Conservation (phyloP, 2,113 vertebrate genomes). For the Chelonoidis abingdonii region DNA sequence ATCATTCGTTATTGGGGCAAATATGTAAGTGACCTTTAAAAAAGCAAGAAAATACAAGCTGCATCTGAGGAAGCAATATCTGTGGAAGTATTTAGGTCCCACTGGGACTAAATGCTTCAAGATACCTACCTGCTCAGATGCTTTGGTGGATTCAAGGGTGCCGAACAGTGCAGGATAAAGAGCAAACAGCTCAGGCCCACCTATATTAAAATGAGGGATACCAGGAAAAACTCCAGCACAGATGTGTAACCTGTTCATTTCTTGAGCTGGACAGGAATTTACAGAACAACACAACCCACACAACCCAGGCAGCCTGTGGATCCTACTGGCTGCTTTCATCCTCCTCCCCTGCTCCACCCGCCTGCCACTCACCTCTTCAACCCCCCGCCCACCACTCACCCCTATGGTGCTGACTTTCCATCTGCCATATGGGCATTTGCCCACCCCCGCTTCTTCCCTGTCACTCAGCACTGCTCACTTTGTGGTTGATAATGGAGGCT, state of each 20-base stretch:
- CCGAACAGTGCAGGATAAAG: constrained; percentile 23
- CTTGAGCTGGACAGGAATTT: not conserved
- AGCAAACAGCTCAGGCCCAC: too few species aligned
- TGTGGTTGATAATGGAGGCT: too few species aligned
- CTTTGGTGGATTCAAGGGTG: constrained; percentile 27
- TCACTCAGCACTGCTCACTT: too few species aligned
- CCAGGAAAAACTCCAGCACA: too few species aligned
- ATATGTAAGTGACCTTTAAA: not conserved
- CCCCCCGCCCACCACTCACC: too few species aligned
- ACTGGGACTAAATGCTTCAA: not conserved
- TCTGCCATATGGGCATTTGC: too few species aligned
- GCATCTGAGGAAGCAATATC: not conserved
- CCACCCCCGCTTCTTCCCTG: too few species aligned
- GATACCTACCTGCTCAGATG: constrained; percentile 27
- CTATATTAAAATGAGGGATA: too few species aligned
- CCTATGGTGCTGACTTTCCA: too few species aligned
- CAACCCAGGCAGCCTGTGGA: not conserved
- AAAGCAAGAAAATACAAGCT: not conserved
- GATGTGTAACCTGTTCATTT: not conserved
- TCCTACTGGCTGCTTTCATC: not conserved
- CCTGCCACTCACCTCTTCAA: too few species aligned
- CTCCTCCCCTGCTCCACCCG: not conserved
- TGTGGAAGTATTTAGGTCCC: constrained; percentile 18
- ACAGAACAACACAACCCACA: not conserved
- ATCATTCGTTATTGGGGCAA: constrained; percentile 14